These are phyloP conservation scores for Crematogaster levior DNA, from an alignment of 2,888 invertebrate species.

Conservation along the genomic window DNA sequence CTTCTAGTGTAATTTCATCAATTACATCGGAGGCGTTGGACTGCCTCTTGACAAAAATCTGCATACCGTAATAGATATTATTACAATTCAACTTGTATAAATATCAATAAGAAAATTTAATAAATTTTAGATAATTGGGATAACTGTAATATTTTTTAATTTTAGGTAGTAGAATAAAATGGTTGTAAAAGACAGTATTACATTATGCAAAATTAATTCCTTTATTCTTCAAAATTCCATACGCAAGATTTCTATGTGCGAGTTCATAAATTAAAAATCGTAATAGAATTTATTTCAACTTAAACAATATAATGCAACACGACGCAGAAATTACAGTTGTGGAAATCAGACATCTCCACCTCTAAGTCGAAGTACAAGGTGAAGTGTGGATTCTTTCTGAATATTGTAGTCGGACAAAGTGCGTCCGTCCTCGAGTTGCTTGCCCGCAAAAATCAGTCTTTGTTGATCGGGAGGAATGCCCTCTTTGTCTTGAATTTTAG, in stretches of 20 bases:
- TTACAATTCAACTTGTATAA: too few relatives aligned
- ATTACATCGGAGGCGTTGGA: too few relatives aligned
- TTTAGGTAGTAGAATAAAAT: too few relatives aligned
- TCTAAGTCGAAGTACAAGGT: constrained; percentile 91
- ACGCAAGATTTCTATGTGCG: background rate
- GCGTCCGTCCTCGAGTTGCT: constrained; percentile 97
- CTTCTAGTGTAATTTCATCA: too few relatives aligned
- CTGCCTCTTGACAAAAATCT: too few relatives aligned
- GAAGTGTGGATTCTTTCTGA: constrained; percentile 96
- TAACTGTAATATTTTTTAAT: too few relatives aligned
- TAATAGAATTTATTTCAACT: background rate
- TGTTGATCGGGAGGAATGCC: constrained; percentile 94
- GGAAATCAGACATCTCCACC: constrained; percentile 57
- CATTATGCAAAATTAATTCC: background rate
- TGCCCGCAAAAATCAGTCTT: constrained; percentile 96
- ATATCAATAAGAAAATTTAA: too few relatives aligned
- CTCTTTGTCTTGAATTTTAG: constrained; percentile 77
- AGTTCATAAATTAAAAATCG: constrained; percentile 3
- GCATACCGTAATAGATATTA: too few relatives aligned
- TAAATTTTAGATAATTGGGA: too few relatives aligned
- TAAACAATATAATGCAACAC: background rate
- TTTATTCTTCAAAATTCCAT: background rate
- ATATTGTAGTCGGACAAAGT: constrained; percentile 98
- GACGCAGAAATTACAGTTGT: background rate
- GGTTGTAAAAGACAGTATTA: too few relatives aligned